Conservation (phyloP, 1,140 invertebrate genomes). For the Pseudomyrmex gracilis region DNA sequence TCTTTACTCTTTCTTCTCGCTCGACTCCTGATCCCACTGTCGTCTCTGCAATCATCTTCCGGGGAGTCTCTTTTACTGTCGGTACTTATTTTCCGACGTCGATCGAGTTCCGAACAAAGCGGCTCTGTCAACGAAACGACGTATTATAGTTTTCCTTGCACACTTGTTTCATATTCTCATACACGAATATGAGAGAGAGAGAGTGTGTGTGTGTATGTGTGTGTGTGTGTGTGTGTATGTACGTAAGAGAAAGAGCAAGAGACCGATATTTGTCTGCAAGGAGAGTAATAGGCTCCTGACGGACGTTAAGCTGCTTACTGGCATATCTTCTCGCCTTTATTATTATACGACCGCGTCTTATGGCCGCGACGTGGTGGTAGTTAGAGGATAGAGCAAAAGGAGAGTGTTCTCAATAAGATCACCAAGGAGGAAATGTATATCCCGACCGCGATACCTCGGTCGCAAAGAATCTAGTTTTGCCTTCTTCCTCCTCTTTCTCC, state of each 20-base stretch:
- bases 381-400: conserved; percentile 4
- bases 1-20: conserved; percentile 3
- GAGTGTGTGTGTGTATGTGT: too few relatives aligned
- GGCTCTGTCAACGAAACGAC: conserved; percentile 41
- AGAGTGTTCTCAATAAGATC: conserved; percentile 76
- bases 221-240: too few relatives aligned
- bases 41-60: conserved; percentile 1
- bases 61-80: neutral
- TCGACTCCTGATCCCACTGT: conserved; percentile 28
- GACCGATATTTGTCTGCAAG: too few relatives aligned
- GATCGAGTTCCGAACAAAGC: conserved; percentile 60
- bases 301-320: conserved; percentile 75
- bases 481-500: too few relatives aligned
- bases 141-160: conserved; percentile 53
- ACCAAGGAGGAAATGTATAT: conserved; percentile 37
- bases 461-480: conserved; percentile 70
- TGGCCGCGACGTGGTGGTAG: conserved; percentile 6
- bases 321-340: conserved; percentile 76
- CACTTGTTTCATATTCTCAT: conserved; percentile 66
- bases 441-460: neutral
- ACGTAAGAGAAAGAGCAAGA: too few relatives aligned
- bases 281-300: conserved; percentile 47
- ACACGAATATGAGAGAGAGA: neutral
- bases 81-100: neutral
- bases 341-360: conserved; percentile 69